Percentiles rank a stretch among this genome's conserved stretches.
Evolutionary conservation across 2,113 vertebrate genomes (phyloP).

Genomic region (Cranoglanis bouderius): DNA sequence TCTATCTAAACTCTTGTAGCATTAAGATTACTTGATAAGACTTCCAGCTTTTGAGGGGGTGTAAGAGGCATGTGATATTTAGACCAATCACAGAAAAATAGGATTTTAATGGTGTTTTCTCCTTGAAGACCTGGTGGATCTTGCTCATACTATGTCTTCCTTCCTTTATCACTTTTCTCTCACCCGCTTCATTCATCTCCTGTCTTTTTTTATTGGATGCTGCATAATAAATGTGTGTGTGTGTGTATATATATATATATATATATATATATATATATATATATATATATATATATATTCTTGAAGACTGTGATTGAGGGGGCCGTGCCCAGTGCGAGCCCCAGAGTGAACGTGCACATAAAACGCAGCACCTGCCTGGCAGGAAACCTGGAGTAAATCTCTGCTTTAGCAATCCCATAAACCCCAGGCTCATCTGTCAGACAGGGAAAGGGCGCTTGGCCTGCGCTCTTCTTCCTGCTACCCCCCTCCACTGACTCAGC

Average conservation of each 20-base stretch:
- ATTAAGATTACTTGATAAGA: not conserved
- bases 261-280: too few relatives aligned
- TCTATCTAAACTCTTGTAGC: not conserved
- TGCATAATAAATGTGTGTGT: constrained; percentile 5
- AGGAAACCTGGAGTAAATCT: constrained; percentile 14
- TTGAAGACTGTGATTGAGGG: constrained; percentile 34
- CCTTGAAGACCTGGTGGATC: not conserved
- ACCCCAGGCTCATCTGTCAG: constrained; percentile 45
- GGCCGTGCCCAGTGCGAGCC: not conserved
- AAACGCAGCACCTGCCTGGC: constrained; percentile 9
- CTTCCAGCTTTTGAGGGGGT: not conserved
- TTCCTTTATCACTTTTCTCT: not conserved
- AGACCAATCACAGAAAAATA: not conserved
- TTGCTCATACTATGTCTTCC: not conserved
- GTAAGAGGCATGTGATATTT: not conserved
- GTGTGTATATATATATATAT: too few relatives aligned
- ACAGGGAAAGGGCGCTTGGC: not conserved
- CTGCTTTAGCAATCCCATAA: constrained; percentile 35
- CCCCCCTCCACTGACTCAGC: constrained; percentile 15
- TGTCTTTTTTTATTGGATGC: not conserved
- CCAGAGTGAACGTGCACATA: constrained; percentile 9
- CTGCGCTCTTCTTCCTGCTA: not conserved
- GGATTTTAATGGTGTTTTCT: not conserved
- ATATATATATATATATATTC: not conserved
- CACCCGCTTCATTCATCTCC: not conserved